These are phyloP conservation scores for Stenodema calcarata DNA, from an alignment of 2,888 invertebrate species.

Conservation along the genomic window DNA sequence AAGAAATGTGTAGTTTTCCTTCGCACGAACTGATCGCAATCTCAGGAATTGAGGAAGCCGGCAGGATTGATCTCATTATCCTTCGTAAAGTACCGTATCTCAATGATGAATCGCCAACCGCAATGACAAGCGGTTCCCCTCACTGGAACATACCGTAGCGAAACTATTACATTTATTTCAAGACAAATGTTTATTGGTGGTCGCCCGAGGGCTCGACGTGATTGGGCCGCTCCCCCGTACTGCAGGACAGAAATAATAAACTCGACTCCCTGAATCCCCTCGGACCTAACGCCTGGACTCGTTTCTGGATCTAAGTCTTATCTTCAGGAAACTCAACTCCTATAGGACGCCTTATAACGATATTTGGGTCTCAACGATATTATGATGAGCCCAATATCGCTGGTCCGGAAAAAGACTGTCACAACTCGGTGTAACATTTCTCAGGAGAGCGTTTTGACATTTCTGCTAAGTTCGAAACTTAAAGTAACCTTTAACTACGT, in stretches of 20 bases:
- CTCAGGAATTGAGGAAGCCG: not conserved
- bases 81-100: not conserved
- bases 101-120: not conserved
- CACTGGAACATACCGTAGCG: not conserved
- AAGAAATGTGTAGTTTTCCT: too few relatives aligned
- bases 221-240: conserved; percentile 27
- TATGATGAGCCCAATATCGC: too few relatives aligned
- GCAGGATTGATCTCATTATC: not conserved
- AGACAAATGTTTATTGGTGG: conserved; percentile 37
- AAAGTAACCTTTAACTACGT: too few relatives aligned
- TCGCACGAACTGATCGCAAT: not conserved
- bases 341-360: too few relatives aligned
- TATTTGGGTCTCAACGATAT: too few relatives aligned
- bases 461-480: too few relatives aligned
- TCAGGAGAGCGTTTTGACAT: too few relatives aligned
- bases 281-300: not conserved
- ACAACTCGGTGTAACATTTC: too few relatives aligned
- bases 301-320: too few relatives aligned
- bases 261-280: conserved; percentile 8
- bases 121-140: not conserved
- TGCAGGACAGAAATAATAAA: conserved; percentile 29
- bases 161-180: conserved; percentile 36
- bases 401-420: too few relatives aligned
- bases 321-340: too few relatives aligned
- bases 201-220: conserved; percentile 9